A percentile compares a stretch with the other conserved stretches of the same genome.
These are phyloP conservation scores for Tapirus indicus DNA, from an alignment of 2,797 vertebrate genomes.

Conservation along the genomic window DNA sequence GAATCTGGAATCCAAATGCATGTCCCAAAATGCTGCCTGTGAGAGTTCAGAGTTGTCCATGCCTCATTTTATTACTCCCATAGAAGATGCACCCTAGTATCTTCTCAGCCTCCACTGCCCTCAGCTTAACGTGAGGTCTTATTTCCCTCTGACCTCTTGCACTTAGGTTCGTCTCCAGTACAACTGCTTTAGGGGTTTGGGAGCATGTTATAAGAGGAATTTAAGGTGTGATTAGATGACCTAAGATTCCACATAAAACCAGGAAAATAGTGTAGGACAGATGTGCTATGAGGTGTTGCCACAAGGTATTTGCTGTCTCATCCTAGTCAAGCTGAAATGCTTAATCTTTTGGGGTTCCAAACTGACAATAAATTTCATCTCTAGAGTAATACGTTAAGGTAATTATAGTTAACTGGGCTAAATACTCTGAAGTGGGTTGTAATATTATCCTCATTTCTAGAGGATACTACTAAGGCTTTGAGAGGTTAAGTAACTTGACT, in stretches of 20 bases:
- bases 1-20: background rate
- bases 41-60: background rate
- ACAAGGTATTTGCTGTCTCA: background rate
- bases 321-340: conserved; percentile 2
- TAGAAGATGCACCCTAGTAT: background rate
- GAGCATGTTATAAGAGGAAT: background rate
- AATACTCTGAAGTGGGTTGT: background rate
- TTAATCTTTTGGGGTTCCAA: conserved; percentile 17
- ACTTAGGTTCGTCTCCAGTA: background rate
- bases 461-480: background rate
- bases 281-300: background rate
- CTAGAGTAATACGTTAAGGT: background rate
- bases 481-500: background rate
- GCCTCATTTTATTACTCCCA: background rate
- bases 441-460: background rate
- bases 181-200: background rate
- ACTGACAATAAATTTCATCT: conserved; percentile 15
- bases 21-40: background rate
- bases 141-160: background rate
- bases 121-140: background rate
- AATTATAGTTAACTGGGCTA: background rate
- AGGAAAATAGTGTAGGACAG: background rate
- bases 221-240: background rate
- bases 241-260: background rate
- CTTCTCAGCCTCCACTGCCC: background rate